phyloP scores from a whole-genome alignment of 2,888 invertebrate species.

The Athalia cordata region DNA sequence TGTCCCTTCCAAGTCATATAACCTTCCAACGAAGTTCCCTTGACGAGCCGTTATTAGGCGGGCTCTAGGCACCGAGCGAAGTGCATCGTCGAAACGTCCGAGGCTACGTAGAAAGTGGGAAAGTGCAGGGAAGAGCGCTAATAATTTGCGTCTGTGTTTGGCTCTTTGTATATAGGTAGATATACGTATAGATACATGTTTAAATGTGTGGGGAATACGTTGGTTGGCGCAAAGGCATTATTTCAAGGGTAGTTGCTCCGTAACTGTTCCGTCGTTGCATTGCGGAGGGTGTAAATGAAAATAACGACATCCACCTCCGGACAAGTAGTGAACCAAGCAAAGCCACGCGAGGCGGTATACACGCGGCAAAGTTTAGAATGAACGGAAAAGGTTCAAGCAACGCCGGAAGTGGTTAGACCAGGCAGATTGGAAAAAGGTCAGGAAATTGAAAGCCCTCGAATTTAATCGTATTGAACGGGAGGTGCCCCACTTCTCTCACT shows the following conservation, averaged over 20 bases:
- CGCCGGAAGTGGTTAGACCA: slow-evolving; percentile 43
- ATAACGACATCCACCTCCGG: slow-evolving; percentile 41
- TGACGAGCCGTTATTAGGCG: slow-evolving; percentile 14
- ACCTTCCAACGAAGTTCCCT: slow-evolving; percentile 26
- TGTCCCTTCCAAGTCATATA: slow-evolving; percentile 35
- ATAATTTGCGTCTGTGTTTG: not conserved
- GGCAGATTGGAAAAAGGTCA: slow-evolving; percentile 45
- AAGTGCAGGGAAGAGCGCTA: not conserved
- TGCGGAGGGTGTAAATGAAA: slow-evolving; percentile 37
- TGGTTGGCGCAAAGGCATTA: slow-evolving; percentile 47
- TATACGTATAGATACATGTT: not conserved
- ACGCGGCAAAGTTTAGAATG: not conserved
- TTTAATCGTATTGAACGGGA: slow-evolving; percentile 34
- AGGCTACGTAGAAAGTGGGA: not conserved
- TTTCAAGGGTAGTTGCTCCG: slow-evolving; percentile 54
- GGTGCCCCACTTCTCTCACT: not conserved
- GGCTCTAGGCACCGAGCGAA: not conserved
- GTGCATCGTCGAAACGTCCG: slow-evolving; percentile 30
- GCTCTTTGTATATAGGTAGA: not conserved
- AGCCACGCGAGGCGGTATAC: slow-evolving; percentile 18
- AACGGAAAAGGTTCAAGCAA: slow-evolving; percentile 18
- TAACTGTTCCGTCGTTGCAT: slow-evolving; percentile 42
- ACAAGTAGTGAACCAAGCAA: slow-evolving; percentile 26
- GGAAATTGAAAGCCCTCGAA: slow-evolving; percentile 42
- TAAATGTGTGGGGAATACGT: not conserved